phyloP scores from a whole-genome alignment of 2,113 vertebrate species.

The Serinus canaria region DNA sequence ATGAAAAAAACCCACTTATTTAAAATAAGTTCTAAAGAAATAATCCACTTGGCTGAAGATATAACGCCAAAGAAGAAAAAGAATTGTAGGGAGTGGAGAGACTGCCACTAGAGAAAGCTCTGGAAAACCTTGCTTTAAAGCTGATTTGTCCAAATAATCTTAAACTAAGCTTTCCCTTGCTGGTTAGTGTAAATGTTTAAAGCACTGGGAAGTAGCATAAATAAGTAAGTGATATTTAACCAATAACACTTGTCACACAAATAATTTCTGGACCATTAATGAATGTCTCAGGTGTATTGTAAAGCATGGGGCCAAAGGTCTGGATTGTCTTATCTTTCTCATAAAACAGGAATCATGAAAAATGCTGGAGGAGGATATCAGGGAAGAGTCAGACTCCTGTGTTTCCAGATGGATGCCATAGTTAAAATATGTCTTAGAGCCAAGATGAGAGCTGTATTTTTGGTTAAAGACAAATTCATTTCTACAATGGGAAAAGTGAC shows the following conservation, averaged over 20 bases:
- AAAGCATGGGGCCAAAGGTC: not conserved
- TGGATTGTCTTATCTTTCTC: not conserved
- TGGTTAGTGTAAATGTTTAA: not conserved
- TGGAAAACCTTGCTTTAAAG: not conserved
- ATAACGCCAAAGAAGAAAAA: not conserved
- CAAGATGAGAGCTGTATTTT: not conserved
- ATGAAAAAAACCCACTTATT: not conserved
- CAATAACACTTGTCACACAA: not conserved
- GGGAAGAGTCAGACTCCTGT: not conserved
- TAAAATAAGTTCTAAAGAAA: not conserved
- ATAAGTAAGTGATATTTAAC: not conserved
- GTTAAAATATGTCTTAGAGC: not conserved
- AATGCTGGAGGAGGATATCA: not conserved
- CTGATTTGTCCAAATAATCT: not conserved
- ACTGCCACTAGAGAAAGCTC: not conserved
- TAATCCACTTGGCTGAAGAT: not conserved
- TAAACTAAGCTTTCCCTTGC: not conserved
- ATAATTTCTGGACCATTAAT: constrained; percentile 1
- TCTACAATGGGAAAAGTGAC: not conserved
- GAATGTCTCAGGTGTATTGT: not conserved
- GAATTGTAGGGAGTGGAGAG: not conserved
- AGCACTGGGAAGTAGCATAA: not conserved
- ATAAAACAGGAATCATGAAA: not conserved
- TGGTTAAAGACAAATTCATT: not conserved
- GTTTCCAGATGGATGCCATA: not conserved